Base-by-base conservation (phyloP, 2,797 vertebrate genomes). In the Enteromius paludinosus region DNA sequence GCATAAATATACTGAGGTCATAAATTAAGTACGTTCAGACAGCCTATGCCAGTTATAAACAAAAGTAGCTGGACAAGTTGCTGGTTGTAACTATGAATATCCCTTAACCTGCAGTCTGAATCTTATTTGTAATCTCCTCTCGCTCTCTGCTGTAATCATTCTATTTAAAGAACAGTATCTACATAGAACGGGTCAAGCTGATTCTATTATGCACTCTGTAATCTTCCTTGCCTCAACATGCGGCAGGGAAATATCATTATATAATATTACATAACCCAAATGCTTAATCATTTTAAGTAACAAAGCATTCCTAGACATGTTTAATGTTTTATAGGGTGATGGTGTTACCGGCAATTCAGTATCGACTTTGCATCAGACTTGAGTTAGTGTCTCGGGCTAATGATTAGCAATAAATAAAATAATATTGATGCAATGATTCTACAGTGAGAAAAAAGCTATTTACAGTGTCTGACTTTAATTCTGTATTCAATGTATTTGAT, bases 161-260 rank as follows among this genome's bases (percentile, higher is more conserved):
- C 89, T 94, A 93, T 93, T 92, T 91, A 91, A 91, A 94, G 90
- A 28, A 28, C 33, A n/a, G 76, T 83, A 62, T 85, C 84, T 87
- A 66, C 49, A 73, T 74, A 64, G 79, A 68, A 68, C 70, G 86
- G 72, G 47, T 78, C 52, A 87, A 64, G 56, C 54, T 89, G 83
- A 23, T 83, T 41, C 35, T 84, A 15, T 86, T 86, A 64, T 17
- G 75, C 12, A 1, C 68, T 64, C 30, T 62, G 25, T 83, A 80
- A 80, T 70, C 70, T 62, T 81, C 30, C 72, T 65, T 9, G 5
- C 35, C 28, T 45, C 65, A 65, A 61, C 66, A 56, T 69, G 30
- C 25, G 18, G 30, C 68, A 49, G 82, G 79, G 78, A 81, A 77
- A 87, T 86, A 87, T 86, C 87, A 66, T 93, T 92, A 83, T 18